Evolutionary conservation across 2,113 vertebrate genomes (phyloP), one percentile per base, ranked within the genome.

Genomic region (Procavia capensis): DNA sequence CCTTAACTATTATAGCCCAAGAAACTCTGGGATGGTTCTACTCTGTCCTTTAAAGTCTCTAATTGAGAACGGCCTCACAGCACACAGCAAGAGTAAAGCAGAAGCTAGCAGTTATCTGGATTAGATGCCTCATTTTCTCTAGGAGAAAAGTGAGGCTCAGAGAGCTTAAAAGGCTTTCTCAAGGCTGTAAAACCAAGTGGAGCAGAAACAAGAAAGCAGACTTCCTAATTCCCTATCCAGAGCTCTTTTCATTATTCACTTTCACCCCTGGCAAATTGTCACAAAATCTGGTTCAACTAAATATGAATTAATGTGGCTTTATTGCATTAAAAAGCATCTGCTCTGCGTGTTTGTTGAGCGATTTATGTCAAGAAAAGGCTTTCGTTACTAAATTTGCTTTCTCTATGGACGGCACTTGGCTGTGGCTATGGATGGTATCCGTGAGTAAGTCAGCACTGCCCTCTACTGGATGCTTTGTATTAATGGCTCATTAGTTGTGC

Each of bases 391-490:
- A 84, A 82, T 85, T 82, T 74, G 22, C 41, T n/a, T 45, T 75
- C 8, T 59, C 41, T 76, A 16, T 1, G n/a, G 8, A 61, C 39
- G 17, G 22, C 17, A n/a, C n/a, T n/a, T n/a, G n/a, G n/a, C n/a
- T n/a, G n/a, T n/a, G n/a, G n/a, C 41, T 76, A 16, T 1, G n/a
- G 8, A 61, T n/a, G 17, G 22, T 14, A n/a, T 84, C 85, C 36
- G 74, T 79, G 83, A 95, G 16, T 92, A 90, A 86, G 75, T 84
- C 70, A 86, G 39, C 91, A 95, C 92, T 36, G 97, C 97, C 97
- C 97, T 96, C 97, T 98, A 87, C 94, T 97, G 97, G 96, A 59
- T 61, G 6, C n/a, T 29, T 59, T 76, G 2, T 82, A 14, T 84
- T 68, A 64, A 47, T 78, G 63, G 1, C 14, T 36, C 27, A 90